Evolutionary conservation across 2,797 vertebrate species (phyloP), one percentile per base, ranked within the genome.

Genomic region (Varecia variegata): DNA sequence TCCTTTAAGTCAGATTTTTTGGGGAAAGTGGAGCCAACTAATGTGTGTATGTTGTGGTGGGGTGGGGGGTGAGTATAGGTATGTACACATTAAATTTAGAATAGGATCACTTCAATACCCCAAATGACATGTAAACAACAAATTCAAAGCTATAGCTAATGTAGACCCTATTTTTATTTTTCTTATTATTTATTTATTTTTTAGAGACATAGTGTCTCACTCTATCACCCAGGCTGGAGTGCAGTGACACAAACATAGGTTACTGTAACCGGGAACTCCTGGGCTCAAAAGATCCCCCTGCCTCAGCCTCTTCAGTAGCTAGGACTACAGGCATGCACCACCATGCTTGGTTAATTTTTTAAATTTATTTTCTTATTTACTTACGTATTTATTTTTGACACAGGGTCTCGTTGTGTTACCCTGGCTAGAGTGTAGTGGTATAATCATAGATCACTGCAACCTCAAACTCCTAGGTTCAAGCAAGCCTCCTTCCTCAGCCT

Each of bases 121-220:
- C 80, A 92, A 95, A n/a, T 77, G 45, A 82, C 15, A 52, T 56
- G 14, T 25, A 62, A 86, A 86, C 11, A 79, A 76, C 7, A 87
- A 1, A 77, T 38, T n/a, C 86, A 94, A 58, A 67, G 58, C 5
- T 86, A 13, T 43, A 70, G 52, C 11, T 38, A 86, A 30, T 45
- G 21, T 30, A 40, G 20, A 30, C 5, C 5, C 4, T 32, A 1
- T 20, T n/a, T n/a, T 65, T n/a, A 1, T 65, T 3, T 65, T 32
- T 8, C 32, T 65, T 43, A 43, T 43, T 43, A 43, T 43, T 43
- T 8, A 43, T 43, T 43, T 8, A 43, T 43, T 43, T n/a, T n/a
- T 8, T 8, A 65, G 15, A n/a, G 32, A n/a, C 32, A 65, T 15
- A n/a, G 7, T 14, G 15, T 71, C 20, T 68, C 67, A 35, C 18